Percentiles rank a stretch among this genome's conserved stretches.
These are phyloP conservation scores for Pterostichus madidus DNA, from an alignment of 2,888 invertebrate species.

Conservation along the genomic window DNA sequence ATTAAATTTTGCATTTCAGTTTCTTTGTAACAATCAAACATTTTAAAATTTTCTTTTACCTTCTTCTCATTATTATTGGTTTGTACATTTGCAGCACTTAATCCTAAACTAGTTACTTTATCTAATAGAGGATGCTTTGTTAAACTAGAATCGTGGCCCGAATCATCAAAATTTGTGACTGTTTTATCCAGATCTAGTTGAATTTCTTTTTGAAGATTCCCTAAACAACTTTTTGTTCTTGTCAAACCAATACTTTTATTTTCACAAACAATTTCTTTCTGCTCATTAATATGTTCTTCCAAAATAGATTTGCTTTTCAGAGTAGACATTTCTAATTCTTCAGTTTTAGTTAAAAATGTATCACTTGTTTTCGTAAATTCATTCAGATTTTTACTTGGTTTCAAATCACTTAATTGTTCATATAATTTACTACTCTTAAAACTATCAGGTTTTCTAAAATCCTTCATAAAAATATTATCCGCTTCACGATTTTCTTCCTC, in stretches of 20 bases:
- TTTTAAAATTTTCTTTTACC: constrained; percentile 57
- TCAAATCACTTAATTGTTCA: constrained; percentile 22
- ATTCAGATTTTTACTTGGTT: constrained; percentile 26
- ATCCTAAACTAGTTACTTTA: constrained; percentile 69
- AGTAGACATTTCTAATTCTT: constrained; percentile 63
- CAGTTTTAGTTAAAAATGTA: constrained; percentile 52
- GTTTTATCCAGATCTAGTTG: background rate
- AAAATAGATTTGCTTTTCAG: constrained; percentile 32
- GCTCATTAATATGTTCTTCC: constrained; percentile 17
- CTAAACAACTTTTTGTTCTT: constrained; percentile 68
- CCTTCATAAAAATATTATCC: constrained; percentile 72
- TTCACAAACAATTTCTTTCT: constrained; percentile 36
- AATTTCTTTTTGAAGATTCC: constrained; percentile 53
- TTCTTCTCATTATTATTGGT: constrained; percentile 56
- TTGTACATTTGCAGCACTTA: constrained; percentile 62
- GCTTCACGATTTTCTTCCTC: constrained; percentile 74
- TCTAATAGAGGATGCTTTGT: constrained; percentile 63
- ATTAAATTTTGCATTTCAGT: constrained; percentile 59
- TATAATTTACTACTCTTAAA: constrained; percentile 67
- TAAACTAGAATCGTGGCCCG: constrained; percentile 15
- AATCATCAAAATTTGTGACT: background rate
- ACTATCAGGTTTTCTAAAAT: constrained; percentile 72
- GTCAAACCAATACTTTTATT: constrained; percentile 64
- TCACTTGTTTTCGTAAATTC: constrained; percentile 46
- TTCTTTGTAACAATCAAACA: constrained; percentile 33